These are phyloP conservation scores for Dinomys branickii DNA, from an alignment of 2,113 vertebrate genomes.

Conservation along the genomic window DNA sequence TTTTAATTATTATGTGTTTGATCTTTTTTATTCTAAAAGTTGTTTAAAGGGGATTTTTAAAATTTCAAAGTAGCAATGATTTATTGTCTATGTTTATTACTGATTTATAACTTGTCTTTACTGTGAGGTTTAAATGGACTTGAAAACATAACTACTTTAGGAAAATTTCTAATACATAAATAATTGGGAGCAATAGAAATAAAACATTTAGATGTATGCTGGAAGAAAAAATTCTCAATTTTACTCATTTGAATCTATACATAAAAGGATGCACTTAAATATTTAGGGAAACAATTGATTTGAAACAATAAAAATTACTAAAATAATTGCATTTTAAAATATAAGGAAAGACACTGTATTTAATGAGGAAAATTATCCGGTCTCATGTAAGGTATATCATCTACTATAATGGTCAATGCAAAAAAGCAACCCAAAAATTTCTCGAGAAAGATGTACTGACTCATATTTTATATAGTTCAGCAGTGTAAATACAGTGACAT, in stretches of 20 bases:
- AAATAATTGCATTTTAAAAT: not conserved
- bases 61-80: not conserved
- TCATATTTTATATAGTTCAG: not conserved
- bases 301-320: not conserved
- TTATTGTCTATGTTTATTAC: not conserved
- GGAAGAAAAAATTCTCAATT: not conserved
- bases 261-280: not conserved
- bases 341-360: not conserved
- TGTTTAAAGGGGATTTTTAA: not conserved
- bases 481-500: not conserved
- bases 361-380: conserved; percentile 1
- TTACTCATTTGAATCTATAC: not conserved
- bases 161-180: not conserved
- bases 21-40: not conserved
- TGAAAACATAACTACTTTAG: not conserved
- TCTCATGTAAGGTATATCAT: not conserved
- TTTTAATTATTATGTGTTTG: not conserved
- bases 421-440: not conserved
- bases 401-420: not conserved
- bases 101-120: not conserved
- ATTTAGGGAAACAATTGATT: not conserved
- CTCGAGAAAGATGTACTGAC: not conserved
- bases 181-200: not conserved
- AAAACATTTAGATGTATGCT: not conserved
- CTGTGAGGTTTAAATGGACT: not conserved